Percentiles rank a stretch among this genome's conserved stretches.
Evolutionary conservation across 2,888 invertebrate species (phyloP).

Genomic region (Gonocerus acuteangulatus): DNA sequence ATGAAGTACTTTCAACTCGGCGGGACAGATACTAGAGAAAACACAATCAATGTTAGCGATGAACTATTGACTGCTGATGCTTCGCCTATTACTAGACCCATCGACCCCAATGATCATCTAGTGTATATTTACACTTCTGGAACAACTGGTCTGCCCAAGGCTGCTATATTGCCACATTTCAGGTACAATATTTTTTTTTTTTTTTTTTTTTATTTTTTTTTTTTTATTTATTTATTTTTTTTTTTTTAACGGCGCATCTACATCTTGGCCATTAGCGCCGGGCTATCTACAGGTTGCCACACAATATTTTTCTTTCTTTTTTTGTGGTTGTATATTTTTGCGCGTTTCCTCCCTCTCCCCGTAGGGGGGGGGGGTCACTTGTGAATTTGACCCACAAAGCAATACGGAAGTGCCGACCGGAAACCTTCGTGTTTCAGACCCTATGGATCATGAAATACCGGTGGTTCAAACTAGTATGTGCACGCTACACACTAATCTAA

Average conservation of each 20-base stretch:
- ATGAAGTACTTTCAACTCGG: constrained; percentile 23
- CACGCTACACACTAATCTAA: no score
- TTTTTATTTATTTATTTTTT: not conserved
- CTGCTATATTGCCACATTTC: constrained; percentile 57
- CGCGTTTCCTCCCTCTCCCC: no score
- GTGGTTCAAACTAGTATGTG: no score
- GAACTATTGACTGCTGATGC: not conserved
- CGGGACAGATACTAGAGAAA: not conserved
- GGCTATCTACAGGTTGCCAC: no score
- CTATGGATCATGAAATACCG: no score
- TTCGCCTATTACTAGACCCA: constrained; percentile 35
- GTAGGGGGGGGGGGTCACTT: no score
- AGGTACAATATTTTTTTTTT: constrained; percentile 46
- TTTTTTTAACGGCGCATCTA: no score
- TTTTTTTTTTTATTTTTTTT: not conserved
- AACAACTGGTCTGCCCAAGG: constrained; percentile 62
- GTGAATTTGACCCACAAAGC: no score
- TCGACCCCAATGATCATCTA: constrained; percentile 47
- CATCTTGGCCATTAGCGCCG: no score
- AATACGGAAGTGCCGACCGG: no score
- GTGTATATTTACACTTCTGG: constrained; percentile 64
- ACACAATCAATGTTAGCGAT: constrained; percentile 7
- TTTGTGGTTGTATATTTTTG: not conserved
- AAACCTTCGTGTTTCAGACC: no score
- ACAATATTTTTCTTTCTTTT: not conserved